Evolutionary conservation across 1,140 invertebrate genomes (phyloP).

Genomic region (Bombus pyrosoma): DNA sequence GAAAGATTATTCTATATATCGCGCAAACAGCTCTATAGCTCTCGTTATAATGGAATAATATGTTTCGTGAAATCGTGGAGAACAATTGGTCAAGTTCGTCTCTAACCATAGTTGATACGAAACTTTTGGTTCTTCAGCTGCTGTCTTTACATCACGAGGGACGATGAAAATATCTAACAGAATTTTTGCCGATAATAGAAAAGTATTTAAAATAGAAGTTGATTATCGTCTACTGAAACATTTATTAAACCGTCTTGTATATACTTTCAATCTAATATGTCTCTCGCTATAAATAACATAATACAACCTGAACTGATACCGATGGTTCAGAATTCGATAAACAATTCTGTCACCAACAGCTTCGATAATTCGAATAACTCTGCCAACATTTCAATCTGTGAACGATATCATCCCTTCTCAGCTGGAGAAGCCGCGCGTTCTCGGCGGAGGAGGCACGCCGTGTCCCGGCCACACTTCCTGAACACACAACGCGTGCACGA

Average conservation of each 20-base stretch:
- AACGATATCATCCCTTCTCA: neutral
- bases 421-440: neutral
- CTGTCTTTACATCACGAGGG: too few species aligned
- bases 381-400: neutral
- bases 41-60: neutral
- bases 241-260: too few species aligned
- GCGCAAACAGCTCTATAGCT: neutral
- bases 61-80: neutral
- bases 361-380: neutral
- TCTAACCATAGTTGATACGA: neutral
- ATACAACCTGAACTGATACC: too few species aligned
- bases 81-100: neutral
- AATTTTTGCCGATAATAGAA: too few species aligned
- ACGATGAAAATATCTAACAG: too few species aligned
- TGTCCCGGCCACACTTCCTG: constrained; percentile 41
- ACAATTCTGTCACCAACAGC: neutral
- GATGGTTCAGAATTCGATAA: neutral
- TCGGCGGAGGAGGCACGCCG: neutral
- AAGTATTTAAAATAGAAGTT: too few species aligned
- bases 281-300: too few species aligned
- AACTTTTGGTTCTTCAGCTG: too few species aligned
- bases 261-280: too few species aligned
- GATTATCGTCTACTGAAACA: too few species aligned
- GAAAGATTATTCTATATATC: neutral
- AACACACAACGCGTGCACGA: constrained; percentile 35